Evolutionary conservation across 2,113 vertebrate species (phyloP).

Genomic region (Oncorhynchus keta): DNA sequence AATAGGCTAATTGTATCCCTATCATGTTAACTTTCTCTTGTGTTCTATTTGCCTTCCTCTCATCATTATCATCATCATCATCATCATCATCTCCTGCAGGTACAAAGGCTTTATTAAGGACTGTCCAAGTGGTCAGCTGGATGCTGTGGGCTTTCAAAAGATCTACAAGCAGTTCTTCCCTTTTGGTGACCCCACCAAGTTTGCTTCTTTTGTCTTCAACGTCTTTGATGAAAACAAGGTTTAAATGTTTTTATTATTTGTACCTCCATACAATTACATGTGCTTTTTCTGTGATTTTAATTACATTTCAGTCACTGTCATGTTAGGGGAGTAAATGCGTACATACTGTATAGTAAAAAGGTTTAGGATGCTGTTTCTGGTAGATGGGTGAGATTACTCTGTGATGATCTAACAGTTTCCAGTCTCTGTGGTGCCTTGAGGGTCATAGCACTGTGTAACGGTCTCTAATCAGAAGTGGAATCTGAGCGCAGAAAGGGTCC

Average conservation of each 20-base stretch:
- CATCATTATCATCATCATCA: no score
- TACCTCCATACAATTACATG: background rate
- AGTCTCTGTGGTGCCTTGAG: no score
- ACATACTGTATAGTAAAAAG: background rate
- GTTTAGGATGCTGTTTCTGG: background rate
- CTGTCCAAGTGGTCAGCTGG: slow-evolving; percentile 93
- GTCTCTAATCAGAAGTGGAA: slow-evolving; percentile 6
- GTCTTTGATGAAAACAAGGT: slow-evolving; percentile 98
- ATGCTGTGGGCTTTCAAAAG: slow-evolving; percentile 93
- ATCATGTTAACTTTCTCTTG: background rate
- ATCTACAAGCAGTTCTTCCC: slow-evolving; percentile 98
- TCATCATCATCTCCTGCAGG: slow-evolving; percentile 63
- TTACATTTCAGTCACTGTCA: background rate
- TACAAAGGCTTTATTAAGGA: slow-evolving; percentile 98
- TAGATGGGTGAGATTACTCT: background rate
- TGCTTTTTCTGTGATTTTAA: background rate
- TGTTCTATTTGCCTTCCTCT: slow-evolving; percentile 15
- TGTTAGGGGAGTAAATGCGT: background rate
- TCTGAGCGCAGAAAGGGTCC: slow-evolving; percentile 3
- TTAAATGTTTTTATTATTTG: background rate
- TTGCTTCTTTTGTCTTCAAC: slow-evolving; percentile 95
- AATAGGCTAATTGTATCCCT: slow-evolving; percentile 2
- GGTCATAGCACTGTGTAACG: slow-evolving; percentile 1
- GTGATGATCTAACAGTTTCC: no score
- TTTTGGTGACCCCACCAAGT: slow-evolving; percentile 94